Base-by-base conservation (phyloP, 2,113 vertebrate species). In the Chloebia gouldiae region DNA sequence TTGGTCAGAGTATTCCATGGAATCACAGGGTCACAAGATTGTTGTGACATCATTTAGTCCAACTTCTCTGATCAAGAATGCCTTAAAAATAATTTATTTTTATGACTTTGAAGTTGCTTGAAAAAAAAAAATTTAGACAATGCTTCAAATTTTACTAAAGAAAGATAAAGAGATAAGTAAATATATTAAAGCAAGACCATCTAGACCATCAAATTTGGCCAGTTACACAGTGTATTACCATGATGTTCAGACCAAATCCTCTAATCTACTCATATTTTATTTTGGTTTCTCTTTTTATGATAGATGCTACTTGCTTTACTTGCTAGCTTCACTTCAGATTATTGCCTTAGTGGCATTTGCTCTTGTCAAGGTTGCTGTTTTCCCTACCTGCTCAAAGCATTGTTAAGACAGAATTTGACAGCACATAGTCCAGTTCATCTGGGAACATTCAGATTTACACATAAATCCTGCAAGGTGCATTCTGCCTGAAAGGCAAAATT, bases 161-260 rank as follows among this genome's bases (percentile, higher is more conserved):
- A 54, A 15, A 35, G 24, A 31, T 30, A 66, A 28, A 40, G 11
- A 30, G 18, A 72, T 37, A 61, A 25, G 18, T 25, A 21, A 33
- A 40, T 24, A 50, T 33, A 4, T 7, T 60, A 49, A 53, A 30
- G 15, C 20, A 80, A 64, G 18, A 5, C 17, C 5, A 8, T 10
- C 11, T 68, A 23, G 7, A 1, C n/a, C 54, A 7, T 69, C 4
- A 59, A 42, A 51, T 51, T 42, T 77, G 30, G 56, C 21, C 16
- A 49, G 9, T 68, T 65, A 16, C 40, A 60, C 9, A n/a, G 6
- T 44, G 18, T 6, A 0, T 33, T 50, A 33, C 15, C 31, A 47
- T 37, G 15, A 39, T 0, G 0, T 57, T 28, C 21, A 45, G 47
- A 5, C 13, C 3, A 10, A 79, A 11, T 59, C 13, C 4, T n/a